These are phyloP conservation scores for Molossus alvarezi DNA, from an alignment of 2,797 vertebrate species.

Conservation along the genomic window DNA sequence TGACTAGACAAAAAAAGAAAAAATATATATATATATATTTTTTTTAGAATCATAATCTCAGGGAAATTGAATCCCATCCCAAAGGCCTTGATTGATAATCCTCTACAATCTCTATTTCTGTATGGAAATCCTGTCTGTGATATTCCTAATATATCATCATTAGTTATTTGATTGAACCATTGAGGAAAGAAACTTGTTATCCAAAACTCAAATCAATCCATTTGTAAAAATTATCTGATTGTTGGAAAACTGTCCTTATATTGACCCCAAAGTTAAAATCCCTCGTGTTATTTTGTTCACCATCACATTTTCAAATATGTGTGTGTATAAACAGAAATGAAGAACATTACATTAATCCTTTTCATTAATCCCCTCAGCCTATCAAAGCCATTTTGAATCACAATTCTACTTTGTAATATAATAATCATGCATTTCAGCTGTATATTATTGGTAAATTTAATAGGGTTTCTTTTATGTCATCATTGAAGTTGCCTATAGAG, in stretches of 20 bases:
- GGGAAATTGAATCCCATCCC: background rate
- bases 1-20: background rate
- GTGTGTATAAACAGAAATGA: background rate
- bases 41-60: slow-evolving; percentile 16
- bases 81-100: background rate
- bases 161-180: background rate
- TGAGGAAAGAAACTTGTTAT: background rate
- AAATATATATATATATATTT: too few species aligned
- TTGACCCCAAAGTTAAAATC: background rate
- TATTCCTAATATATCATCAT: background rate
- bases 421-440: background rate
- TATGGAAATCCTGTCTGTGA: background rate
- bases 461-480: background rate
- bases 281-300: background rate
- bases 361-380: background rate
- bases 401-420: background rate
- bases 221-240: background rate
- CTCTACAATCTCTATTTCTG: background rate
- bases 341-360: background rate
- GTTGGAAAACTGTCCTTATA: background rate
- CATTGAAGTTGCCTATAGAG: background rate
- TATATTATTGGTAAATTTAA: background rate
- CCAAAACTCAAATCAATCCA: background rate
- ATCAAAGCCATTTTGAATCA: slow-evolving; percentile 21
- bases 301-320: background rate